A percentile compares a stretch with the other conserved stretches of the same genome.
Evolutionary conservation across 1,140 invertebrate species (phyloP).

Genomic region (Meloidogyne hapla): DNA sequence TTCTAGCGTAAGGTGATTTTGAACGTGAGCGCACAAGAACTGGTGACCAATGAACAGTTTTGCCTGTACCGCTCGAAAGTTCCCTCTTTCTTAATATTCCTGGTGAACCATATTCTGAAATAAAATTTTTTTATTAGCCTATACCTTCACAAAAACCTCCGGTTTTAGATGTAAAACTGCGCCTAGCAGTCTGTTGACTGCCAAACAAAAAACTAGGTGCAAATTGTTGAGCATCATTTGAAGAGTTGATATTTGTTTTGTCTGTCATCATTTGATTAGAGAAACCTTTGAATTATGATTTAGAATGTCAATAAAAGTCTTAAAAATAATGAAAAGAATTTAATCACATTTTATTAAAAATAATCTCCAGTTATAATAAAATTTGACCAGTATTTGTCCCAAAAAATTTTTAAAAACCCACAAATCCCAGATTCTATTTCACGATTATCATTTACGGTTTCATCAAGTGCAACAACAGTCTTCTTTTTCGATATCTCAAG

Average conservation of each 20-base stretch:
- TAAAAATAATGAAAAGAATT: no score
- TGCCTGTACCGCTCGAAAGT: conserved; percentile 13
- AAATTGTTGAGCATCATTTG: conserved; percentile 23
- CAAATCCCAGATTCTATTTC: no score
- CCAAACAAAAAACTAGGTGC: conserved; percentile 41
- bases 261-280: background rate
- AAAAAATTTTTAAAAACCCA: no score
- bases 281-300: conserved; percentile 1
- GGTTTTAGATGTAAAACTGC: conserved; percentile 25
- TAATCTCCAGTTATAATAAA: no score
- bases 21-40: conserved; percentile 34
- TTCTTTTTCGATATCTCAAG: background rate
- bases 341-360: no score
- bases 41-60: conserved; percentile 44
- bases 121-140: background rate
- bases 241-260: background rate
- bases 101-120: conserved; percentile 28
- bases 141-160: background rate
- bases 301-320: no score
- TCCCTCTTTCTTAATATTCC: conserved; percentile 25
- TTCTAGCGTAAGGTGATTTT: conserved; percentile 12
- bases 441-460: background rate
- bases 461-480: no score
- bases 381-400: no score
- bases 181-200: conserved; percentile 22